Base-by-base conservation (phyloP, 2,797 vertebrate species). In the Salmo trutta region DNA sequence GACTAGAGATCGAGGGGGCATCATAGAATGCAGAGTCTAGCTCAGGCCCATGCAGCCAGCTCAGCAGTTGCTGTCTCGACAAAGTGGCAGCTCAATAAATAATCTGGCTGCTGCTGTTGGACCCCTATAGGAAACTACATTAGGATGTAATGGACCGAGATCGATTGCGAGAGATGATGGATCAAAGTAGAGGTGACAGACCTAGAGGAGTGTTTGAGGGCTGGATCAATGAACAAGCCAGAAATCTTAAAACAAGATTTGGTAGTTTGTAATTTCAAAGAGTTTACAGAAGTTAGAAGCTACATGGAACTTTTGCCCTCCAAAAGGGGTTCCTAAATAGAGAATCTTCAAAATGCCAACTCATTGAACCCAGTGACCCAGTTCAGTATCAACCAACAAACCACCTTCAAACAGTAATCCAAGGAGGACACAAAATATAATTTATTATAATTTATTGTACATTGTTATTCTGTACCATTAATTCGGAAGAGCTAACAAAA, bases 401-500 rank as follows among this genome's bases (percentile, higher is more conserved):
- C 19, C 51, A 72, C 53, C 36, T 41, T 41, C 2, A 2, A 36
- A 73, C 0, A 0, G 4, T 15, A 85, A 83, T 76, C 5, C 76
- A 82, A 82, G 76, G 76, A 90, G 79, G 16, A 36, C 80, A 65
- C 65, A 73, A 24, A 19, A 41, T 14, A 27, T 27, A 68, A 1
- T 84, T 91, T 86, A 36, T 36, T 81, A 91, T 86, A 78, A 87
- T 91, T 91, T 92, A 90, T 93, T 93, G 81, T 91, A 93, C 86
- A 93, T 85, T 76, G 21, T 86, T 21, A 83, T 91, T 91, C 91
- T 76, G 84, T 91, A 76, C 83, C 76, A 19, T 79, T 86, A 89
- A 64, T 86, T 24, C 59, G 14, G 17, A 62, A 24, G 59, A 24
- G 59, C 59, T 62, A 62, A 73, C 31, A 87, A 86, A 12, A 88